Base-by-base conservation (phyloP, 2,888 invertebrate species). In the Tupiocoris notatus region DNA sequence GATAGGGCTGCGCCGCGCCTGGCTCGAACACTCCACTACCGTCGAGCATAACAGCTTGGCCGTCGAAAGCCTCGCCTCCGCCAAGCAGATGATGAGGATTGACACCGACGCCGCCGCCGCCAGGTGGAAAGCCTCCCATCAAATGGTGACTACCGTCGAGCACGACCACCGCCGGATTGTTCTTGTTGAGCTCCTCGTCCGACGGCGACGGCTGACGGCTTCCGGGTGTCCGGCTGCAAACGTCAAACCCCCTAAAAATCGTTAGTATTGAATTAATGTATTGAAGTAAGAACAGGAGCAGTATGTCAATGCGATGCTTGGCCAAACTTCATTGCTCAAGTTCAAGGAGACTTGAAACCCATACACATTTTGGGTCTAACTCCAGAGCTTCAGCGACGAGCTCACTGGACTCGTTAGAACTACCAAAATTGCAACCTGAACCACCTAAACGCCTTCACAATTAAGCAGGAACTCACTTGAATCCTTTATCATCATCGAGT, bases 121-220 rank as follows among this genome's bases (percentile, higher is more conserved):
- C 78, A 23, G 76, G 79, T 1, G 78, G 77, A 70, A 79, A 79
- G 86, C 63, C 86, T 85, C 6, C 86, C 79, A 86, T 84, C 79
- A 85, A 83, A 39, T 39, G 39, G 80, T 79, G 80, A 22, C 78
- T 78, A 64, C 80, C 78, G 56, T 81, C 81, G 63, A 81, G 79
- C 39, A 39, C 39, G 12, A 81, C 81, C 9, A 81, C 81, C 2
- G 81, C 81, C 7, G 78, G 77, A 59, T 78, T 80, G 81, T 88
- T 89, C 82, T 89, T 89, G 79, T 86, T 87, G 77, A 89, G 85
- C 77, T 93, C 93, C 82, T 93, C 93, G 85, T 95, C 95, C 17
- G 94, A 93, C 67, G 96, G 95, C 61, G 95, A 96, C 79, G 94
- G 94, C 85, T 95, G 95, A 82, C 95, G 90, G 82, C 95, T 95